phyloP scores from a whole-genome alignment of 1,140 invertebrate genomes.

The Lepidurus apus region DNA sequence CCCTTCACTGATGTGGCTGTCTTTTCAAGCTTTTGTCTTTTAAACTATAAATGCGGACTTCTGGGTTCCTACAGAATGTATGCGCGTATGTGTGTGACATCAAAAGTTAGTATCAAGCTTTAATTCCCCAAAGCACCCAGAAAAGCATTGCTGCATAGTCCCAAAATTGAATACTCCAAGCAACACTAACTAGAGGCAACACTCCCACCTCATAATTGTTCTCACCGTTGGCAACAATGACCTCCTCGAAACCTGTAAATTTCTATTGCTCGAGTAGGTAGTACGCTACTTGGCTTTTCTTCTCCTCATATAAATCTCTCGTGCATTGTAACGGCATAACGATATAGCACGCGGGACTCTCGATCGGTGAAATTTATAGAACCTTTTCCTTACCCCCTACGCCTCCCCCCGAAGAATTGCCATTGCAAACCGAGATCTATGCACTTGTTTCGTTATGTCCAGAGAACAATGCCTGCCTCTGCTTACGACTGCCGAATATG shows the following conservation, averaged over 20 bases:
- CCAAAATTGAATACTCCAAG: neutral
- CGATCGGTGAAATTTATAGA: neutral
- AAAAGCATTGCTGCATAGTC: neutral
- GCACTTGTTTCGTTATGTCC: neutral
- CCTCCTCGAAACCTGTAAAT: neutral
- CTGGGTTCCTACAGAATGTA: too few species aligned
- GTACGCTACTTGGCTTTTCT: neutral
- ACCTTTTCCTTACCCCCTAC: neutral
- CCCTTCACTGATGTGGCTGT: neutral
- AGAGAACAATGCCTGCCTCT: conserved; percentile 1
- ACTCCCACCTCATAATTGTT: neutral
- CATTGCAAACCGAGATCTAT: neutral
- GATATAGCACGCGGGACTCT: neutral
- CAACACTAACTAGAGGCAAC: neutral
- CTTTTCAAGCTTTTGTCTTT: neutral
- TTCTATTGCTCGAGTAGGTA: neutral
- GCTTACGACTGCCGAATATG: neutral
- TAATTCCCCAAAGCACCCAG: neutral
- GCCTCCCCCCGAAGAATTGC: neutral
- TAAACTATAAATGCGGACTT: neutral
- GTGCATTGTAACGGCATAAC: neutral
- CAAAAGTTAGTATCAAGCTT: neutral
- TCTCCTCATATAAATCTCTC: neutral
- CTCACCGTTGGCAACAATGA: neutral
- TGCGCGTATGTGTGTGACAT: neutral